These are phyloP conservation scores for Agrotis exclamationis DNA, from an alignment of 2,888 invertebrate species.

Conservation along the genomic window DNA sequence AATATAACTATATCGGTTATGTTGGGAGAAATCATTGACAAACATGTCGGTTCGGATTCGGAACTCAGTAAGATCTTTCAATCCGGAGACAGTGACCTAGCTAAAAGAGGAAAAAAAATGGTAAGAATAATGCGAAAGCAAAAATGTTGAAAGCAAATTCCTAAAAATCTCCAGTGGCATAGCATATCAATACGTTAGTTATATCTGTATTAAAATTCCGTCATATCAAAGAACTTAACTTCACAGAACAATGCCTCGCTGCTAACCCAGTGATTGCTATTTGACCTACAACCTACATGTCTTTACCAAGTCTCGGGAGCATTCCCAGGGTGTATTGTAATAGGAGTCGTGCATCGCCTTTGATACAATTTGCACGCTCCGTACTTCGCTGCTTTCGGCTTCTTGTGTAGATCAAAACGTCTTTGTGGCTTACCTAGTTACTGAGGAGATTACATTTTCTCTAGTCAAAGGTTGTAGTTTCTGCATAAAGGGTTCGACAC, in stretches of 20 bases:
- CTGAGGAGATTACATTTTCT: not conserved
- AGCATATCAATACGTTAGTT: not conserved
- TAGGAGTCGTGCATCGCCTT: slow-evolving; percentile 27
- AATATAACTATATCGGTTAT: no score
- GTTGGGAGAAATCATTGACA: no score
- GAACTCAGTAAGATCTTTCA: not conserved
- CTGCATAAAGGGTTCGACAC: not conserved
- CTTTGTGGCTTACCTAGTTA: slow-evolving; percentile 6
- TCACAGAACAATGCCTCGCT: not conserved
- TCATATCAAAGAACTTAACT: not conserved
- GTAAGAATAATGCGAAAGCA: not conserved
- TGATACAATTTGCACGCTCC: slow-evolving; percentile 36
- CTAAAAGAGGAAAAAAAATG: not conserved
- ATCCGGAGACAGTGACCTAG: not conserved
- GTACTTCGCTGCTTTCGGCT: slow-evolving; percentile 5
- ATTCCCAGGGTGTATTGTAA: slow-evolving; percentile 27
- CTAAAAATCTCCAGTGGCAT: not conserved
- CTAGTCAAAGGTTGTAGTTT: not conserved
- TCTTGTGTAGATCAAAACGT: not conserved
- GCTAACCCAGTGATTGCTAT: slow-evolving; percentile 9
- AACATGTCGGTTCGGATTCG: no score
- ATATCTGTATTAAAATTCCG: not conserved
- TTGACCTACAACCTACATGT: slow-evolving; percentile 9
- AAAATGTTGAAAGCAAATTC: not conserved
- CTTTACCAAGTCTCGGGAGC: not conserved